Conservation (phyloP, 2,888 invertebrate genomes). For the Pterobdella sp. region DNA sequence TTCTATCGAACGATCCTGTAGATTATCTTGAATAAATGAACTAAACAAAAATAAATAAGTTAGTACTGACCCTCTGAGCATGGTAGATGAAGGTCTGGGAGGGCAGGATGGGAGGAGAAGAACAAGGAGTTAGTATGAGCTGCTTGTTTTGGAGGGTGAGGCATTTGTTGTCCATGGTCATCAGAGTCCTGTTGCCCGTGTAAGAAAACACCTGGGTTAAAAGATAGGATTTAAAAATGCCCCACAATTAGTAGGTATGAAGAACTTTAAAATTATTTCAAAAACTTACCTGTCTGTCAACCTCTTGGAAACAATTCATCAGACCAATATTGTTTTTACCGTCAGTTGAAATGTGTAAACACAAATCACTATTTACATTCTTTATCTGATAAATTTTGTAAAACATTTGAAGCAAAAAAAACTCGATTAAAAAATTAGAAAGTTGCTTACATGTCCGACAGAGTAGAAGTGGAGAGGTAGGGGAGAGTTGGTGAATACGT, state of each 20-base stretch:
- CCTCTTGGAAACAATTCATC: slow-evolving; percentile 19
- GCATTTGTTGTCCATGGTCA: slow-evolving; percentile 11
- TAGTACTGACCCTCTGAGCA: neutral
- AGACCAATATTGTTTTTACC: neutral
- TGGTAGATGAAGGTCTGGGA: slow-evolving; percentile 11
- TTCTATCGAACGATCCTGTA: slow-evolving; percentile 3
- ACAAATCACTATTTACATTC: slow-evolving; percentile 15
- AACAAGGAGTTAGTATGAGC: neutral
- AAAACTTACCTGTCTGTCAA: slow-evolving; percentile 22
- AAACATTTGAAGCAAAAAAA: neutral
- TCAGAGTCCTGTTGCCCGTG: slow-evolving; percentile 18
- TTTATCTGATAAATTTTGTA: slow-evolving; percentile 14
- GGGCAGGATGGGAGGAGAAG: neutral
- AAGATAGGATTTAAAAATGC: too few relatives aligned
- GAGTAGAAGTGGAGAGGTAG: slow-evolving; percentile 25
- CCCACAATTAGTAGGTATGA: too few relatives aligned
- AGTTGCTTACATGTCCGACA: slow-evolving; percentile 19
- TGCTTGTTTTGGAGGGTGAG: neutral
- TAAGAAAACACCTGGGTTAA: slow-evolving; percentile 20
- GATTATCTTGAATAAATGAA: neutral
- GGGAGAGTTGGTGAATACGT: slow-evolving; percentile 20
- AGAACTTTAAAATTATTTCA: neutral
- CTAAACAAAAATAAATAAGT: neutral
- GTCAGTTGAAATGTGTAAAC: slow-evolving; percentile 19
- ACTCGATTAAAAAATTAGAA: neutral